A percentile compares a stretch with the other conserved stretches of the same genome.
Evolutionary conservation across 2,888 invertebrate genomes (phyloP).

Genomic region (Ariolimax columbianus): DNA sequence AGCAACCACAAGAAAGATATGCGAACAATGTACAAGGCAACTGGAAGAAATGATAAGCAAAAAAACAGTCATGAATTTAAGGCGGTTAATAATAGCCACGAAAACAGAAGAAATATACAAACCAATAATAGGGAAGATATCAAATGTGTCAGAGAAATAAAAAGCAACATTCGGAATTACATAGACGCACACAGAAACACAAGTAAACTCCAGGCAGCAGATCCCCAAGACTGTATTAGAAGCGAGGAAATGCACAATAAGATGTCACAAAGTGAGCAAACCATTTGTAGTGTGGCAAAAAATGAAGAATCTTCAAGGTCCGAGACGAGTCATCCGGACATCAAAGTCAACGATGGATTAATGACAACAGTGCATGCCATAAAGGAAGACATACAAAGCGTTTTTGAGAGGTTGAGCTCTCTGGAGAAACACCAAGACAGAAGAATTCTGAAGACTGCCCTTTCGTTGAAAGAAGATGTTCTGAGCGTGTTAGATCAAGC

Average conservation of each 20-base stretch:
- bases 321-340: not conserved
- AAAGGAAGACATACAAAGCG: conserved; percentile 12
- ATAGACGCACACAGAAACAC: too few relatives aligned
- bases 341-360: not conserved
- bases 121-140: too few relatives aligned
- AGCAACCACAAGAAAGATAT: not conserved
- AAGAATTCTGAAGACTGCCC: not conserved
- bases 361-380: not conserved
- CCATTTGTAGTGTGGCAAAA: too few relatives aligned
- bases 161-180: too few relatives aligned
- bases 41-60: not conserved
- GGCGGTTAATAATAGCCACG: not conserved
- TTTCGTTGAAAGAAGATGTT: not conserved
- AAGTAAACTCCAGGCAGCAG: too few relatives aligned
- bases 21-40: too few relatives aligned
- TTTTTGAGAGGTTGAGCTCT: conserved; percentile 13
- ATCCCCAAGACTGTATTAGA: not conserved
- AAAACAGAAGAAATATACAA: not conserved
- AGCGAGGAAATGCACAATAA: not conserved
- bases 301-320: not conserved
- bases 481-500: not conserved
- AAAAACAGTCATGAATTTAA: not conserved
- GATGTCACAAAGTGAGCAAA: not conserved
- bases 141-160: too few relatives aligned
- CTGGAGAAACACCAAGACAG: not conserved